phyloP scores from a whole-genome alignment of 1,140 invertebrate genomes.

The Drosophila pseudoobscura region DNA sequence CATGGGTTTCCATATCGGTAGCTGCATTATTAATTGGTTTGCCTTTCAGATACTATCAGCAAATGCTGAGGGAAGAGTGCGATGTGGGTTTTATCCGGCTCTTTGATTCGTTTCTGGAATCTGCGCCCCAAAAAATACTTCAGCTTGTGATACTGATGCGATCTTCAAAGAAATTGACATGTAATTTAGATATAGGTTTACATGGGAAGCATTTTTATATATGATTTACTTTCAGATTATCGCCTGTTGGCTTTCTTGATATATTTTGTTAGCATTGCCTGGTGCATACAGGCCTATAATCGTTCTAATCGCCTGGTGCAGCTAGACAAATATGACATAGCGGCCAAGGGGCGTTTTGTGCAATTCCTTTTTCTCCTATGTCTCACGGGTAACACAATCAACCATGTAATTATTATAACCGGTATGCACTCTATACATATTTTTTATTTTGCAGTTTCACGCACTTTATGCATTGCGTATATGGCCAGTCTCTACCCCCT shows the following conservation, averaged over 20 bases:
- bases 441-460: conserved; percentile 37
- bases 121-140: conserved; percentile 59
- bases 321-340: conserved; percentile 63
- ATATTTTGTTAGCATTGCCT: conserved; percentile 59
- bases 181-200: conserved; percentile 29
- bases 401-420: background rate
- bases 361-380: conserved; percentile 59
- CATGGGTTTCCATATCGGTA: background rate
- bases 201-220: background rate
- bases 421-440: background rate
- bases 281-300: conserved; percentile 63
- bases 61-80: conserved; percentile 53
- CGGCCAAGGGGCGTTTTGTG: conserved; percentile 45
- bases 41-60: conserved; percentile 41
- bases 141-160: conserved; percentile 56
- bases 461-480: conserved; percentile 54
- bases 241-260: conserved; percentile 45
- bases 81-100: conserved; percentile 68
- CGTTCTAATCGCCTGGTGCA: conserved; percentile 58
- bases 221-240: conserved; percentile 41
- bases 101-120: conserved; percentile 64
- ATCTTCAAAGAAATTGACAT: conserved; percentile 30
- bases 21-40: background rate
- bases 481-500: conserved; percentile 50
- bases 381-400: conserved; percentile 37